phyloP scores from a whole-genome alignment of 2,888 invertebrate genomes.

The Galeruca laticollis region DNA sequence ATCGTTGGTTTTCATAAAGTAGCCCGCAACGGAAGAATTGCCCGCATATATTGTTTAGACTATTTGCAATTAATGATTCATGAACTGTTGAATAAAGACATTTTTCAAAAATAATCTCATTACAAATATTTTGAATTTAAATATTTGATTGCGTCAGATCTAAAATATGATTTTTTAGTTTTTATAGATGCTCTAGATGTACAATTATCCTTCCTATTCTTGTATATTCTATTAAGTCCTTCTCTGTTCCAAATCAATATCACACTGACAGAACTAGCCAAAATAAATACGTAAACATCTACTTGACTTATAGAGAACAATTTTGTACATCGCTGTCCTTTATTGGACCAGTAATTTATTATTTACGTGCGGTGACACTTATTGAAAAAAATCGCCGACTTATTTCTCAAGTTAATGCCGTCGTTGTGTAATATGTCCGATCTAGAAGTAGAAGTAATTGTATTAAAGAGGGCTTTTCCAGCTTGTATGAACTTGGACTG shows the following conservation, averaged over 20 bases:
- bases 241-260: constrained; percentile 21
- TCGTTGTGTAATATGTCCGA: constrained; percentile 33
- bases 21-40: too few relatives aligned
- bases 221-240: neutral
- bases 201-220: neutral
- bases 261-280: constrained; percentile 32
- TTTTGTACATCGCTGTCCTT: constrained; percentile 42
- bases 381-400: constrained; percentile 44
- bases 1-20: too few relatives aligned
- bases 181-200: neutral
- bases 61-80: too few relatives aligned
- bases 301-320: constrained; percentile 42
- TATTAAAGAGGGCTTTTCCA: constrained; percentile 30
- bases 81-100: too few relatives aligned
- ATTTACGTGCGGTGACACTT: constrained; percentile 43
- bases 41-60: too few relatives aligned
- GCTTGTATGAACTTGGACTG: constrained; percentile 22
- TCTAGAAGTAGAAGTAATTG: constrained; percentile 36
- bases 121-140: too few relatives aligned
- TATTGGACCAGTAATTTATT: constrained; percentile 44
- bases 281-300: constrained; percentile 45
- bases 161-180: too few relatives aligned
- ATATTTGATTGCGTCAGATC: too few relatives aligned
- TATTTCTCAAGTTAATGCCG: constrained; percentile 42
- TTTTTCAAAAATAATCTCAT: too few relatives aligned